Evolutionary conservation across 1,140 invertebrate genomes (phyloP).

Genomic region (Acromyrmex echinatior): DNA sequence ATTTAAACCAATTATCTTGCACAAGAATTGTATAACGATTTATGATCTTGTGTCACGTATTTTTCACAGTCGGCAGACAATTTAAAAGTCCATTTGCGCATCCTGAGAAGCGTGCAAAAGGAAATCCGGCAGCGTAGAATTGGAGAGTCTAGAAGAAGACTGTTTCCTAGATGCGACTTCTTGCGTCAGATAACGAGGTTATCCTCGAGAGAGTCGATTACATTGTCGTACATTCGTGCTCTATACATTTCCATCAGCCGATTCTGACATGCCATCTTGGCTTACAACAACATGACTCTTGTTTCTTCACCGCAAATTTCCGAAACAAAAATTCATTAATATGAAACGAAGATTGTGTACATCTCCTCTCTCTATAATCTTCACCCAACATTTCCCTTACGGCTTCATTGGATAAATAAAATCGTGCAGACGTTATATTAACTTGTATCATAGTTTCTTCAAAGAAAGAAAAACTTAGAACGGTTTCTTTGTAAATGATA

Average conservation of each 20-base stretch:
- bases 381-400: conserved; percentile 23
- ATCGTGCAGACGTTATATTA: conserved; percentile 19
- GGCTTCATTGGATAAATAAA: conserved; percentile 15
- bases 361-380: neutral
- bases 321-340: conserved; percentile 52
- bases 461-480: neutral
- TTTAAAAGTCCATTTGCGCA: conserved; percentile 61
- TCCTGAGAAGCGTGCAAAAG: conserved; percentile 12
- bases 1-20: conserved; percentile 4
- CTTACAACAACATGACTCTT: neutral
- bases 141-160: conserved; percentile 50
- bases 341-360: conserved; percentile 36
- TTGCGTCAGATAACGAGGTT: conserved; percentile 60
- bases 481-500: conserved; percentile 23
- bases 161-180: conserved; percentile 58
- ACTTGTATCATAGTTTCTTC: neutral
- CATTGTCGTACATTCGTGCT: conserved; percentile 48
- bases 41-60: neutral
- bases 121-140: conserved; percentile 48
- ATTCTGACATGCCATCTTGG: conserved; percentile 11
- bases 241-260: conserved; percentile 48
- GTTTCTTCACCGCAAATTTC: neutral
- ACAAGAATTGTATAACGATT: neutral
- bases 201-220: conserved; percentile 52
- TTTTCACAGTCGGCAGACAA: conserved; percentile 41